Evolutionary conservation across 35 echinoderm and acorn worm genomes (phyloP).

Genomic region (Diadema setosum): DNA sequence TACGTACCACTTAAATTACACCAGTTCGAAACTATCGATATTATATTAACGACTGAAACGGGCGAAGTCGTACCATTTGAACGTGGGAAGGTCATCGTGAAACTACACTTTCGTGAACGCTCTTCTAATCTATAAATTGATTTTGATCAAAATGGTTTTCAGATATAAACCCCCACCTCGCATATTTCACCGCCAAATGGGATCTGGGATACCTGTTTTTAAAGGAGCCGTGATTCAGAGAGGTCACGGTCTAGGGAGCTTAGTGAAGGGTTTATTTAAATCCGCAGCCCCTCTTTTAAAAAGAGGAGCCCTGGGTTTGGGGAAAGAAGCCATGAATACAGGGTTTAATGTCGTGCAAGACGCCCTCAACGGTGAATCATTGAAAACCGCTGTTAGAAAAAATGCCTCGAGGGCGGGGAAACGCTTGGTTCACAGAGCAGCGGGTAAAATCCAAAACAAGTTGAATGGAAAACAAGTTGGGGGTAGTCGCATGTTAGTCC

Average conservation of each 20-base stretch:
- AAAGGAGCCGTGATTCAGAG: neutral
- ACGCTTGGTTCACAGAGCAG: neutral
- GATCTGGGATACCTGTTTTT: neutral
- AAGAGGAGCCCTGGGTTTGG: neutral
- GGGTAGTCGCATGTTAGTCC: neutral
- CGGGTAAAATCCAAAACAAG: neutral
- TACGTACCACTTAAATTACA: neutral
- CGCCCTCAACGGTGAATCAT: neutral
- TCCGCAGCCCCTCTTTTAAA: neutral
- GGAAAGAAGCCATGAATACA: neutral
- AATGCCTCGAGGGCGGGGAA: neutral
- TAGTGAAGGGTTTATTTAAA: slow-evolving; percentile 23
- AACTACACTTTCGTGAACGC: slow-evolving; percentile 41
- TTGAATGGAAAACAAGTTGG: neutral
- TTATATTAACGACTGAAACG: too few species aligned
- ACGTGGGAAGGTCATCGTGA: neutral
- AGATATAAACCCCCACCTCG: neutral
- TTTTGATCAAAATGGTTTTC: neutral
- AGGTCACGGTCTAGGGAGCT: neutral
- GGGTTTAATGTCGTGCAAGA: neutral
- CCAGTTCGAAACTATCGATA: neutral
- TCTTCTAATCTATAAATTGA: slow-evolving; percentile 7
- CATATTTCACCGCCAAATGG: neutral
- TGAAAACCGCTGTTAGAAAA: neutral
- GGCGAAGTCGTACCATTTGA: too few species aligned